These are phyloP conservation scores for Metallyticus violacea DNA, from an alignment of 2,888 invertebrate genomes.

Conservation along the genomic window DNA sequence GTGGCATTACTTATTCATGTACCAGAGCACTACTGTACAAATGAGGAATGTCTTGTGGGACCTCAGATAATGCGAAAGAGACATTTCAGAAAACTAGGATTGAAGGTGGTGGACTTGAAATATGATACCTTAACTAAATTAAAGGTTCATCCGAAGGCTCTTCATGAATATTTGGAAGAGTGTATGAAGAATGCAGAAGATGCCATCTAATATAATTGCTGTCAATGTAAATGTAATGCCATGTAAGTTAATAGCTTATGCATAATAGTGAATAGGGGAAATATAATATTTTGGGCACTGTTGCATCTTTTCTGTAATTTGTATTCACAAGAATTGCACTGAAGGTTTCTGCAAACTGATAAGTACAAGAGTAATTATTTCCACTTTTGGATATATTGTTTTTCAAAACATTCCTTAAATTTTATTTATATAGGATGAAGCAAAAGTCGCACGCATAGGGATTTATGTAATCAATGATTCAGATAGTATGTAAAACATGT, in stretches of 20 bases:
- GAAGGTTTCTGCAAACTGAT: no score
- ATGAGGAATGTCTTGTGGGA: conserved; percentile 56
- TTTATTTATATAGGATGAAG: no score
- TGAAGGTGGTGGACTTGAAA: conserved; percentile 59
- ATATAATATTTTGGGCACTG: not conserved
- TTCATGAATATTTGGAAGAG: conserved; percentile 54
- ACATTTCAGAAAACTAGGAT: conserved; percentile 61
- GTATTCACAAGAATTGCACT: not conserved
- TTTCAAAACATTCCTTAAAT: no score
- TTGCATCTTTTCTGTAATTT: not conserved
- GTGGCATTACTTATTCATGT: conserved; percentile 60
- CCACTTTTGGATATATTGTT: no score
- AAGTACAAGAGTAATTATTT: no score
- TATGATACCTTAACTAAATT: conserved; percentile 53
- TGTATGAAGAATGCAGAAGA: conserved; percentile 46
- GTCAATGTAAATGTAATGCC: conserved; percentile 16
- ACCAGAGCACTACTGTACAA: conserved; percentile 63
- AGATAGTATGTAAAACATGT: no score
- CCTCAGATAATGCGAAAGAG: conserved; percentile 61
- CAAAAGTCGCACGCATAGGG: no score
- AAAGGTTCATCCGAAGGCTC: conserved; percentile 50
- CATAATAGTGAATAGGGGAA: not conserved
- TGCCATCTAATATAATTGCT: conserved; percentile 22
- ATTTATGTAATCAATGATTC: no score
- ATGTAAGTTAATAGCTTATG: not conserved